Evolutionary conservation across 2,888 invertebrate genomes (phyloP).

Genomic region (Onchidella celtica): DNA sequence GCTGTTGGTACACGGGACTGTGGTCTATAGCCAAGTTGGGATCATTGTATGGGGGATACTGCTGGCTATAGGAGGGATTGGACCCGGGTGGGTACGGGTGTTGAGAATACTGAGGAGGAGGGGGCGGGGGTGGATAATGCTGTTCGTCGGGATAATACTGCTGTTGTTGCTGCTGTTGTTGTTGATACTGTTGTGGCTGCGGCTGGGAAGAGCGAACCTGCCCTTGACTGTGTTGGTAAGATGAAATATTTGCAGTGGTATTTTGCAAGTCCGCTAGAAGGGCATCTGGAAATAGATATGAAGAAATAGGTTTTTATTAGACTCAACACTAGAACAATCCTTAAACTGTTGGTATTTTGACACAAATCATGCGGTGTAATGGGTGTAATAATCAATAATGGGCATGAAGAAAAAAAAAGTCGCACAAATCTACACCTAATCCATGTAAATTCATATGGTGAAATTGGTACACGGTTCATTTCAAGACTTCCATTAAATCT

Average conservation of each 20-base stretch:
- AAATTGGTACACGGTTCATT: too few relatives aligned
- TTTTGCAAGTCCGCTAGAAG: constrained; percentile 95
- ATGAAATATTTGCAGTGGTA: constrained; percentile 87
- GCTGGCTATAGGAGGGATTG: constrained; percentile 1
- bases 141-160: constrained; percentile 18
- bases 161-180: constrained; percentile 28
- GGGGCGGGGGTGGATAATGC: neutral
- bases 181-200: constrained; percentile 18
- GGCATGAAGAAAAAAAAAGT: too few relatives aligned
- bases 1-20: neutral
- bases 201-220: constrained; percentile 41
- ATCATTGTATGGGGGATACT: neutral
- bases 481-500: too few relatives aligned
- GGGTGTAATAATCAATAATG: too few relatives aligned
- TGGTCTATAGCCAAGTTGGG: neutral
- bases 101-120: neutral
- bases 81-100: neutral
- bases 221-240: constrained; percentile 57
- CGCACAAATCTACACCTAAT: too few relatives aligned
- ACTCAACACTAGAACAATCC: too few relatives aligned
- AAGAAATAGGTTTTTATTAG: too few relatives aligned
- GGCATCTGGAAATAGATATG: constrained; percentile 87
- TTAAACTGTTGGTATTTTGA: too few relatives aligned
- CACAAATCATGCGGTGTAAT: too few relatives aligned
- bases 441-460: too few relatives aligned